Conservation (phyloP, 2,797 vertebrate species). For the Acridotheres tristis region DNA sequence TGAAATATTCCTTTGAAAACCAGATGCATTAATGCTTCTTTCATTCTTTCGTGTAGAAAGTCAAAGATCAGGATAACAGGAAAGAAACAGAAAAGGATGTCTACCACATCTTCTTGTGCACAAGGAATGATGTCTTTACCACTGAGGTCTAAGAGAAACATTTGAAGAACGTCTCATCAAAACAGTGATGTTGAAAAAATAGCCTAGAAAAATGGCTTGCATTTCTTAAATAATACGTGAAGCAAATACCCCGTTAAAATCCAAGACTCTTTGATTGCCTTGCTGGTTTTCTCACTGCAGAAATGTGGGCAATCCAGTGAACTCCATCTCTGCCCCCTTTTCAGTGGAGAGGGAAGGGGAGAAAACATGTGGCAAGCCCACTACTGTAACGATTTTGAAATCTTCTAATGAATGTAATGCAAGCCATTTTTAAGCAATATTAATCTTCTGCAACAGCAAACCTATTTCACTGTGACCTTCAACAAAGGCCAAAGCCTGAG, state of each 20-base stretch:
- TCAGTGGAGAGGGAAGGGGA: accelerated
- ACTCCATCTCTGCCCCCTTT: background rate
- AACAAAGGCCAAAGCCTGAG: slow-evolving; percentile 15
- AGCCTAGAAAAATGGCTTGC: background rate
- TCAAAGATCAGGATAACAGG: background rate
- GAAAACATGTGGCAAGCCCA: background rate
- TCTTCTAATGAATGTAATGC: background rate
- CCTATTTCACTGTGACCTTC: background rate
- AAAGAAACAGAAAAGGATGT: background rate
- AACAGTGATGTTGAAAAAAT: background rate
- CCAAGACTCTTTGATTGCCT: background rate
- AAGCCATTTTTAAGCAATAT: slow-evolving; percentile 2
- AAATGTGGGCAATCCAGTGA: background rate
- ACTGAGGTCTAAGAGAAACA: background rate
- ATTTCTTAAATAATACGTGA: background rate
- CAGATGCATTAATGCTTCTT: background rate
- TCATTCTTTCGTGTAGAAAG: background rate
- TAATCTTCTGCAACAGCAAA: slow-evolving; percentile 3
- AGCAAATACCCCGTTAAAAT: background rate
- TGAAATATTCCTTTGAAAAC: background rate
- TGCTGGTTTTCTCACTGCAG: background rate
- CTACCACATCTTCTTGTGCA: background rate
- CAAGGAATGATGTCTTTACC: background rate
- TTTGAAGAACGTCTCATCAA: background rate
- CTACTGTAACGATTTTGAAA: background rate